These are phyloP conservation scores for human (Homo sapiens) DNA, from an alignment of 2,113 vertebrate genomes.

Conservation along the genomic window GRCh38 chr3:23207501-23208000, in stretches of 20 bases:
- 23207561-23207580: constrained; percentile 18
- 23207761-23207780: neutral
- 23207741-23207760: neutral
- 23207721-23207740: neutral
- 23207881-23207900: neutral
- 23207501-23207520: neutral
- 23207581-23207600: neutral
- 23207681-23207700: neutral
- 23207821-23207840: constrained; percentile 1
- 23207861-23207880: neutral
- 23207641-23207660: neutral
- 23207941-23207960: neutral
- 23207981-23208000: neutral
- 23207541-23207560: constrained; percentile 25
- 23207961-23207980: neutral
- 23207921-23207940: constrained; percentile 16
- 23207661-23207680: neutral
- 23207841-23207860: neutral
- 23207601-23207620: neutral
- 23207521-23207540: neutral
- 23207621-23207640: neutral
- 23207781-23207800: neutral
- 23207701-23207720: neutral
- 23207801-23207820: neutral
- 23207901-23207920: neutral